Conservation (phyloP, 2,113 vertebrate genomes). For the Notarius quadriscutis region DNA sequence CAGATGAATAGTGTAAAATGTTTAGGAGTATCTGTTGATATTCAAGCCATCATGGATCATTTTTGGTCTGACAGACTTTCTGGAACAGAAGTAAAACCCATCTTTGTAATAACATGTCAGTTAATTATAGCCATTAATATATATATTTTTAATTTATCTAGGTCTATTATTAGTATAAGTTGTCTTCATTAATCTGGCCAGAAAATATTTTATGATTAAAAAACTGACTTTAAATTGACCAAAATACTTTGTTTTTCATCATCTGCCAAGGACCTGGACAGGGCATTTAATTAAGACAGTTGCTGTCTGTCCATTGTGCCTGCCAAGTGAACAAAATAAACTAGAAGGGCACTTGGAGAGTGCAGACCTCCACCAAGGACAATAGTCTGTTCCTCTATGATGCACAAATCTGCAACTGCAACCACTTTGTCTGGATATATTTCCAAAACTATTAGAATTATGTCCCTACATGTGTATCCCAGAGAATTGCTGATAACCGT, state of each 20-base stretch:
- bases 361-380: too few relatives aligned
- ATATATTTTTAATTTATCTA: not conserved
- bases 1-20: not conserved
- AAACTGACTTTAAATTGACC: not conserved
- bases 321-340: not conserved
- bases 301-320: not conserved
- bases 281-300: slow-evolving; percentile 16
- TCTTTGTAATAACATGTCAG: not conserved
- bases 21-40: not conserved
- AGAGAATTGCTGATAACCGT: too few relatives aligned
- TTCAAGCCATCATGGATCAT: not conserved
- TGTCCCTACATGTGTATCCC: too few relatives aligned
- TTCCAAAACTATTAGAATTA: too few relatives aligned
- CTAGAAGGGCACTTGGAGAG: too few relatives aligned
- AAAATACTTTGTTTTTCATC: not conserved
- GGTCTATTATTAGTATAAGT: not conserved
- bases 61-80: not conserved
- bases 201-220: not conserved
- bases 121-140: not conserved
- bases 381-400: too few relatives aligned
- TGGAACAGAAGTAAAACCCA: not conserved
- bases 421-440: too few relatives aligned
- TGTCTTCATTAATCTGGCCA: not conserved
- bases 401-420: too few relatives aligned
- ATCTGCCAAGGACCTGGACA: not conserved